These are phyloP conservation scores for Parthenolecanium corni DNA, from an alignment of 2,888 invertebrate genomes.

Conservation along the genomic window DNA sequence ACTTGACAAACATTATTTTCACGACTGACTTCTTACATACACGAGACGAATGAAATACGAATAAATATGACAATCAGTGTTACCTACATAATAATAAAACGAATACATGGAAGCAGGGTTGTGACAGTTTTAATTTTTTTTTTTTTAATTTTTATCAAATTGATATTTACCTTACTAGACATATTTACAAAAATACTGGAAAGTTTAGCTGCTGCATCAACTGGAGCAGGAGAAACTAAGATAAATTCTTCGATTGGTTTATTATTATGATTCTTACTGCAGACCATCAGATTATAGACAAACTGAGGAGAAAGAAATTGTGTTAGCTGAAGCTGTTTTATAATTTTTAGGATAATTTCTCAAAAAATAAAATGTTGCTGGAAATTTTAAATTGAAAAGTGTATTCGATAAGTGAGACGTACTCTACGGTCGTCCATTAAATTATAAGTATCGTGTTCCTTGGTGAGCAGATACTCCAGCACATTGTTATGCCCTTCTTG, in stretches of 20 bases:
- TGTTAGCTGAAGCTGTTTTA: background rate
- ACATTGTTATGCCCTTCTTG: slow-evolving; percentile 95
- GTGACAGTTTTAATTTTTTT: too few relatives aligned
- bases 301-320: slow-evolving; percentile 46
- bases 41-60: too few relatives aligned
- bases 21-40: too few relatives aligned
- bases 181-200: slow-evolving; percentile 80
- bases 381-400: background rate
- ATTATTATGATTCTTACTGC: slow-evolving; percentile 89
- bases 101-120: too few relatives aligned
- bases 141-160: too few relatives aligned
- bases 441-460: slow-evolving; percentile 93
- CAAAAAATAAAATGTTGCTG: background rate
- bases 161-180: slow-evolving; percentile 59
- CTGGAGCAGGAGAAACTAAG: slow-evolving; percentile 96
- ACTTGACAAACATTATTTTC: too few relatives aligned
- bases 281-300: slow-evolving; percentile 95
- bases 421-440: slow-evolving; percentile 93
- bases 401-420: slow-evolving; percentile 30
- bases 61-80: too few relatives aligned
- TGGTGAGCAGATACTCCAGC: slow-evolving; percentile 86
- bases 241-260: slow-evolving; percentile 96
- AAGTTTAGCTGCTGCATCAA: slow-evolving; percentile 95
- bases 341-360: background rate
- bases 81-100: too few relatives aligned